phyloP scores from a whole-genome alignment of 2,797 vertebrate species.

The Halcyon badia region DNA sequence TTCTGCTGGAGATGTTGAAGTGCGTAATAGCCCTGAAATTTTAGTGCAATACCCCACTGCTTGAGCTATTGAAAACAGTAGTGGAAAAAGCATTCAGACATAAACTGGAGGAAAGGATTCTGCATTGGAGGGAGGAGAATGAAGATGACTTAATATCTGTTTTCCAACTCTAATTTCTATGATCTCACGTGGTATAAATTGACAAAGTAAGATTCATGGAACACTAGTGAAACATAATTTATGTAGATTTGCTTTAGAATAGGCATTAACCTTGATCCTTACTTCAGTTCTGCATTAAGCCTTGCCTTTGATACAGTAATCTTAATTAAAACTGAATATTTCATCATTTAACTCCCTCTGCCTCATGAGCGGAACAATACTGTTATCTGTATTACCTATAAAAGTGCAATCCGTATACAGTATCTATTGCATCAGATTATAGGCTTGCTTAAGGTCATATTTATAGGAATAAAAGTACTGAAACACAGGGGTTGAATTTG shows the following conservation, averaged over 20 bases:
- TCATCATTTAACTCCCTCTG: constrained; percentile 66
- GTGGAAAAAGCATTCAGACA: background rate
- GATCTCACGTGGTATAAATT: constrained; percentile 33
- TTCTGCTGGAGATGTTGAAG: background rate
- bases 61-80: background rate
- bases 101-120: background rate
- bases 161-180: constrained; percentile 32
- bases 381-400: constrained; percentile 43
- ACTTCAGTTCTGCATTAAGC: constrained; percentile 60
- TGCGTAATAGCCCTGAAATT: background rate
- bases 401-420: background rate
- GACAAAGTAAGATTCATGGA: constrained; percentile 41
- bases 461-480: constrained; percentile 1
- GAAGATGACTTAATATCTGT: constrained; percentile 14
- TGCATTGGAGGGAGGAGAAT: background rate
- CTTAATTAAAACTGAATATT: constrained; percentile 76
- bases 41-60: background rate
- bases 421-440: constrained; percentile 2
- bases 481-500: background rate
- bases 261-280: constrained; percentile 70
- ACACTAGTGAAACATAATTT: constrained; percentile 52
- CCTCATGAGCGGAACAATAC: background rate
- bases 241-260: constrained; percentile 72
- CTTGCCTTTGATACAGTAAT: constrained; percentile 75
- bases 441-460: constrained; percentile 18